A percentile compares a stretch with the other conserved stretches of the same genome.
These are phyloP conservation scores for Cheirogaleus major DNA, from an alignment of 2,797 vertebrate genomes.

Conservation along the genomic window DNA sequence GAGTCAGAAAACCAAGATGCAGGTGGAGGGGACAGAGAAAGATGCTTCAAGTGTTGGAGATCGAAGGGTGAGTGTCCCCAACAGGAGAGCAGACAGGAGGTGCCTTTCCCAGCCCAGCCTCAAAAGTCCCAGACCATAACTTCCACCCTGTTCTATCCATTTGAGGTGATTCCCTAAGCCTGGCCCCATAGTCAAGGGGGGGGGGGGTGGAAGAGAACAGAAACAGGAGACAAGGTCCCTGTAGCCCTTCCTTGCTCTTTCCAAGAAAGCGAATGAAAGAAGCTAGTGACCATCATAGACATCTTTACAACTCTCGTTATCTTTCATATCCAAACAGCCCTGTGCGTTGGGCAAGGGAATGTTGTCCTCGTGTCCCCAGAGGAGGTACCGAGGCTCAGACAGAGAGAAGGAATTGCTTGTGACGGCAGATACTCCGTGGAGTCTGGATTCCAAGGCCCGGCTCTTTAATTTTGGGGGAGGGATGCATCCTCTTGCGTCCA, in stretches of 20 bases:
- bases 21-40: not conserved
- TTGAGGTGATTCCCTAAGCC: no score
- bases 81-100: not conserved
- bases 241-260: not conserved
- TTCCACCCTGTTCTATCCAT: rapidly evolving
- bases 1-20: not conserved
- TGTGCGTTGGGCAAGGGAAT: not conserved
- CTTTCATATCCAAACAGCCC: not conserved
- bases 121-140: not conserved
- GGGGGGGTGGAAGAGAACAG: not conserved
- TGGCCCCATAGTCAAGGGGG: no score
- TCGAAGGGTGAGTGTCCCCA: not conserved
- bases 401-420: not conserved
- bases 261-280: not conserved
- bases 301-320: rapidly evolving
- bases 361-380: not conserved
- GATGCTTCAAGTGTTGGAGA: not conserved
- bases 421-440: rapidly evolving
- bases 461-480: not conserved
- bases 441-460: not conserved
- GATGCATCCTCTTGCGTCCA: not conserved
- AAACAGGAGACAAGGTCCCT: not conserved
- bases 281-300: not conserved
- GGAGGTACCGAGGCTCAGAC: not conserved
- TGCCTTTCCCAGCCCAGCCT: not conserved